phyloP scores from a whole-genome alignment of 1,140 invertebrate species.

The Cherax destructor region DNA sequence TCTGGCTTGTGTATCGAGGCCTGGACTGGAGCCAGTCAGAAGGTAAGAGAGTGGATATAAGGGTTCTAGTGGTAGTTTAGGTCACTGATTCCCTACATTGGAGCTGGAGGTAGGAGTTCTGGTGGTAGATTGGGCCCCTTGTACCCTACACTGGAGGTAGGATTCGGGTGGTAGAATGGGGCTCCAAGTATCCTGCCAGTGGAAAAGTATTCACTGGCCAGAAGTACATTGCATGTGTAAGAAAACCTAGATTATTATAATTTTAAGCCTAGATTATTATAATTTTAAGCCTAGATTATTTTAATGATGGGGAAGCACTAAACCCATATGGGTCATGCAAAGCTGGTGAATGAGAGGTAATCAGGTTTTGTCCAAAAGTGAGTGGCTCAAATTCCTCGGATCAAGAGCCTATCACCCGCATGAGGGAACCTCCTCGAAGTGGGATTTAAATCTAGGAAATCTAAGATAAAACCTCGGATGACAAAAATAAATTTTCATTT shows the following conservation, averaged over 20 bases:
- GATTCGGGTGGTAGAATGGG: constrained; percentile 3
- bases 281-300: too few species aligned
- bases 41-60: not conserved
- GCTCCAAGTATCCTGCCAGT: not conserved
- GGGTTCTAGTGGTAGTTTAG: constrained; percentile 14
- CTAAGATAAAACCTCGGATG: not conserved
- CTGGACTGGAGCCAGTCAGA: not conserved
- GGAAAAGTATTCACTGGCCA: not conserved
- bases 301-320: too few species aligned
- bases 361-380: too few species aligned
- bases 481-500: not conserved
- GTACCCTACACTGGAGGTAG: not conserved
- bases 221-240: not conserved
- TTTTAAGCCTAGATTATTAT: too few species aligned
- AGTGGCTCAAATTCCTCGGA: too few species aligned
- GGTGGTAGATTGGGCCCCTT: not conserved
- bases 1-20: not conserved
- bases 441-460: not conserved
- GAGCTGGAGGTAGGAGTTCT: not conserved
- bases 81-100: not conserved
- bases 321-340: too few species aligned
- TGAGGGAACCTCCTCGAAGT: too few species aligned
- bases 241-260: too few species aligned
- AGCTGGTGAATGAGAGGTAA: too few species aligned
- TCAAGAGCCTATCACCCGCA: too few species aligned